Evolutionary conservation across 2,888 invertebrate species (phyloP).

Genomic region (Timema podura): DNA sequence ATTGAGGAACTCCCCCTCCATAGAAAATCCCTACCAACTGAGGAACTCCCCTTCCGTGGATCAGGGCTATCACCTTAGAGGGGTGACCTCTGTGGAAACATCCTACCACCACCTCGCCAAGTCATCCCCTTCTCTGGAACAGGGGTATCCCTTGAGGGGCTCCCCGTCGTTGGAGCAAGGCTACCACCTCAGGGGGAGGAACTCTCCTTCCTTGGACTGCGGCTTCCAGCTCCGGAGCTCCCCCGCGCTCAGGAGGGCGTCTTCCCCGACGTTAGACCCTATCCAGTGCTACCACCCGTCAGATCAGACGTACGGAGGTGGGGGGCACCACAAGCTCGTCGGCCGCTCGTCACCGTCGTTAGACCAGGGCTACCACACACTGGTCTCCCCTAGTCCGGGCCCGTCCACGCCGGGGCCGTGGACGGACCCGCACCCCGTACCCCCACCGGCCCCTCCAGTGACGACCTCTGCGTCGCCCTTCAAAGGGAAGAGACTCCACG

Average conservation of each 20-base stretch:
- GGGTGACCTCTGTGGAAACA: too few species aligned
- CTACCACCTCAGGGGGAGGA: slow-evolving; percentile 24
- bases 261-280: slow-evolving; percentile 35
- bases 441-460: slow-evolving; percentile 31
- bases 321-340: slow-evolving; percentile 25
- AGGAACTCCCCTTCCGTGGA: background rate
- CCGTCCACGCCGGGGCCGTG: slow-evolving; percentile 44
- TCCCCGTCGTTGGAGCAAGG: background rate
- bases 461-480: slow-evolving; percentile 32
- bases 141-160: background rate
- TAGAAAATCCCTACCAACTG: background rate
- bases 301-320: slow-evolving; percentile 22
- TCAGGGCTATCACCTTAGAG: background rate
- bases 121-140: slow-evolving; percentile 8
- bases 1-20: background rate
- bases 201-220: slow-evolving; percentile 37
- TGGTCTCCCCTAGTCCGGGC: slow-evolving; percentile 59
- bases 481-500: slow-evolving; percentile 43
- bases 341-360: slow-evolving; percentile 61
- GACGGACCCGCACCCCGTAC: slow-evolving; percentile 25
- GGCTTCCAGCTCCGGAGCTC: slow-evolving; percentile 35
- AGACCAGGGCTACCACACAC: slow-evolving; percentile 78
- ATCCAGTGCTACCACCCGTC: slow-evolving; percentile 23
- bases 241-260: slow-evolving; percentile 31
- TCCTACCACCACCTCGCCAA: slow-evolving; percentile 1